Conservation (phyloP, 2,113 vertebrate genomes). For the Penelope pileata region DNA sequence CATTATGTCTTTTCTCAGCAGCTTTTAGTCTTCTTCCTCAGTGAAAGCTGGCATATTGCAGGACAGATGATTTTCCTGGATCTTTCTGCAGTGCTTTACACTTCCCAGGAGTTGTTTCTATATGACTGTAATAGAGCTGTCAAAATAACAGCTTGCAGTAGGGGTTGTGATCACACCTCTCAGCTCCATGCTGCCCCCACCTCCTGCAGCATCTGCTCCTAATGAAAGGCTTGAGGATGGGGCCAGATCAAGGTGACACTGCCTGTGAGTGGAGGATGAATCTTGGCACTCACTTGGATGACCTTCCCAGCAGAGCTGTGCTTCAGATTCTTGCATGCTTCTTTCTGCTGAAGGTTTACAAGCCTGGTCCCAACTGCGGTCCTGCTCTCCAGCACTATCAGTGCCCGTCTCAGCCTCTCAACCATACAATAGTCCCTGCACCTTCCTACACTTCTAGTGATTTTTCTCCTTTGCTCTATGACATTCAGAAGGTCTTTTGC, state of each 20-base stretch:
- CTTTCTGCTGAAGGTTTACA: neutral
- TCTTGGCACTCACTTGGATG: neutral
- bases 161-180: neutral
- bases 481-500: neutral
- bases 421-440: neutral
- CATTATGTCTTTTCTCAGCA: neutral
- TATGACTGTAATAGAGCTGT: constrained; percentile 64
- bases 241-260: neutral
- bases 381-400: no score
- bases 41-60: constrained; percentile 54
- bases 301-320: neutral
- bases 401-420: neutral
- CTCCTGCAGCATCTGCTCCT: neutral
- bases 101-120: constrained; percentile 60
- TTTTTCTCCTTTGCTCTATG: neutral
- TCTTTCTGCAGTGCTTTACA: constrained; percentile 46
- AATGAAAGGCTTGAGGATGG: neutral
- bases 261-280: neutral
- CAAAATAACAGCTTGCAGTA: constrained; percentile 59
- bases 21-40: neutral
- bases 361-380: fast-evolving
- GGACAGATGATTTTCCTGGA: constrained; percentile 26
- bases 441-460: neutral
- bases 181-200: neutral
- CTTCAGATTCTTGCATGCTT: neutral